Base-by-base conservation (phyloP, 23 tunicate species). In the Pegea sp. region DNA sequence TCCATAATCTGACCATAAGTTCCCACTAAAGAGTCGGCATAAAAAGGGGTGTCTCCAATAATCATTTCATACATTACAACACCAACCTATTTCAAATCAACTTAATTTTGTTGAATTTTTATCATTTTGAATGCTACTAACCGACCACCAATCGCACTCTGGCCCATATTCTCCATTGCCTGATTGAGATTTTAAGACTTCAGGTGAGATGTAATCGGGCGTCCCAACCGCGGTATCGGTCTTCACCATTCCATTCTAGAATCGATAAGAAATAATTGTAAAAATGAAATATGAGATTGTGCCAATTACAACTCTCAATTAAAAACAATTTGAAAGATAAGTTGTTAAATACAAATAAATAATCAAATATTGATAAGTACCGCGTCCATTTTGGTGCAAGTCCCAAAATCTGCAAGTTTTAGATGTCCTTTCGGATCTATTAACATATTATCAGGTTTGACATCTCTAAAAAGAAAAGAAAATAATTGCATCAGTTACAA, bases 131-230 rank as follows among this genome's bases (percentile, higher is more conserved):
- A 66, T 34, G n/a, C 27, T 3, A 84, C 95, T 62, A 53, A 84
- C 95, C 67, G 86, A 73, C 95, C 95, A 84, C 88, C 88, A 87
- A 48, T 87, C 96, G 42, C 96, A 84, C 62, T 84, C 95, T 43
- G 76, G 49, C 2, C 95, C 95, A 52, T 84, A 84, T 52, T 73
- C 58, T 7, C 95, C 95, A 43, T 84, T 38, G 5, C 95, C 86
- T 4, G 81, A 80, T 69, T 87, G 96, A 13, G 96, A 87, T 34
- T 87, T 81, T 18, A 87, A 44, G 13, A 87, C 96, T 69, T 87
- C 96, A n/a, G 96, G 96, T 48, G 96, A 87, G 16, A 87, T 87
- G 44, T 87, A 87, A 75, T 87, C 96, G 8, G 96, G 96, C 21
- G 96, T 87, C 5, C 96, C 96, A 13, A 87, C 96, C 1, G 96